Percentiles rank a stretch among this genome's conserved stretches.
Evolutionary conservation across 2,888 invertebrate species (phyloP).

Genomic region (Campoplex capitator): DNA sequence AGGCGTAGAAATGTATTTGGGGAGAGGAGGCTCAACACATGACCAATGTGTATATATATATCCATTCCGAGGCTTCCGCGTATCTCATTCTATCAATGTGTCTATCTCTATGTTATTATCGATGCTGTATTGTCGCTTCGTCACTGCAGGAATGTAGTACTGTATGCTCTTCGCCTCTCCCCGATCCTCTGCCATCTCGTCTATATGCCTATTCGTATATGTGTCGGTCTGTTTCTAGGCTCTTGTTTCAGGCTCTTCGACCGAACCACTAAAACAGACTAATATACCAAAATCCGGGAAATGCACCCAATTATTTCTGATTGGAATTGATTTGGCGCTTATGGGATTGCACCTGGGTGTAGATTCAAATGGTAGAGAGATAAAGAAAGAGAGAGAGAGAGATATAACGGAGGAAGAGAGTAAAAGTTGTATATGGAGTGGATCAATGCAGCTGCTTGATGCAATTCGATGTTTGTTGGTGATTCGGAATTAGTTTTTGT

Average conservation of each 20-base stretch:
- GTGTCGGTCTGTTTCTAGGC: neutral
- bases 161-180: conserved; percentile 32
- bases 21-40: conserved; percentile 15
- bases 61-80: conserved; percentile 11
- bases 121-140: conserved; percentile 48
- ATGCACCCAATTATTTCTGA: conserved; percentile 42
- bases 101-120: conserved; percentile 57
- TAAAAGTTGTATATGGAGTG: neutral
- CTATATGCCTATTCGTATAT: neutral
- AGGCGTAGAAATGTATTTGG: conserved; percentile 22
- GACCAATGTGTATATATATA: neutral
- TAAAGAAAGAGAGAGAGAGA: neutral
- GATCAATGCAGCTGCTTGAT: neutral
- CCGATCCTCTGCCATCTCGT: neutral
- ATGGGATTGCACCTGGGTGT: conserved; percentile 17
- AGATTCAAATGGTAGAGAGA: neutral
- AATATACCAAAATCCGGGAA: conserved; percentile 33
- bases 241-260: neutral
- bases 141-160: conserved; percentile 49
- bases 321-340: conserved; percentile 59
- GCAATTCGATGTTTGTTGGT: neutral
- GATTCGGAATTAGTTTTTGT: neutral
- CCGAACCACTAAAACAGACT: conserved; percentile 36
- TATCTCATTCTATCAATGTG: conserved; percentile 34
- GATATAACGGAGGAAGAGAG: neutral